phyloP scores from a whole-genome alignment of 2,888 invertebrate genomes.

The Cheilosia soror region DNA sequence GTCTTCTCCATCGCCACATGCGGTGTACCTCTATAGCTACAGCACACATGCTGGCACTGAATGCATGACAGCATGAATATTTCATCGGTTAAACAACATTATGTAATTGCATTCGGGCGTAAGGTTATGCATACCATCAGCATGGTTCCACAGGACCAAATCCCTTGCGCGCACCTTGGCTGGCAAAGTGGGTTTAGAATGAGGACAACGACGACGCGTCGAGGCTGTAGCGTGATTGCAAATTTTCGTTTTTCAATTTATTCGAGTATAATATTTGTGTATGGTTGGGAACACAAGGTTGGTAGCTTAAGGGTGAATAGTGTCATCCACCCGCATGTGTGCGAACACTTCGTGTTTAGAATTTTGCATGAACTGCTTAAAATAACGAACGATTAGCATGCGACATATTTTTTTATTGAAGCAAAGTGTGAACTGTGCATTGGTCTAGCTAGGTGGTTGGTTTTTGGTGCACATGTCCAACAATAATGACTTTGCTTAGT shows the following conservation, averaged over 20 bases:
- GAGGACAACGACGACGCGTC: background rate
- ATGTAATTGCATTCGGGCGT: conserved; percentile 61
- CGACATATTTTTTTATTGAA: conserved; percentile 37
- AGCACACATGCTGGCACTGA: conserved; percentile 13
- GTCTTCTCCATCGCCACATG: conserved; percentile 21
- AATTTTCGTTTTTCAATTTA: conserved; percentile 24
- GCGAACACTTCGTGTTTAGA: conserved; percentile 23
- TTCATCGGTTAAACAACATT: conserved; percentile 63
- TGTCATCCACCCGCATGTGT: conserved; percentile 54
- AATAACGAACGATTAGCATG: conserved; percentile 53
- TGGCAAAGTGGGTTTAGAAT: background rate
- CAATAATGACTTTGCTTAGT: background rate
- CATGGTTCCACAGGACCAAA: conserved; percentile 31
- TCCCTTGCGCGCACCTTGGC: conserved; percentile 23
- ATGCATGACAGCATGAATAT: conserved; percentile 65
- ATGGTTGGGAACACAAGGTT: conserved; percentile 2
- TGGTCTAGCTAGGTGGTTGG: background rate
- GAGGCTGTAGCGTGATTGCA: conserved; percentile 32
- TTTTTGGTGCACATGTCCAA: background rate
- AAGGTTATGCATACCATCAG: conserved; percentile 25
- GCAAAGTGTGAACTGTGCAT: background rate
- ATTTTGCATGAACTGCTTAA: conserved; percentile 41
- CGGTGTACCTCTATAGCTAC: background rate
- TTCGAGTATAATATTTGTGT: background rate
- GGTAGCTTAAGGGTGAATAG: conserved; percentile 6